phyloP scores from a whole-genome alignment of 2,888 invertebrate genomes.

The Brassicogethes aeneus region DNA sequence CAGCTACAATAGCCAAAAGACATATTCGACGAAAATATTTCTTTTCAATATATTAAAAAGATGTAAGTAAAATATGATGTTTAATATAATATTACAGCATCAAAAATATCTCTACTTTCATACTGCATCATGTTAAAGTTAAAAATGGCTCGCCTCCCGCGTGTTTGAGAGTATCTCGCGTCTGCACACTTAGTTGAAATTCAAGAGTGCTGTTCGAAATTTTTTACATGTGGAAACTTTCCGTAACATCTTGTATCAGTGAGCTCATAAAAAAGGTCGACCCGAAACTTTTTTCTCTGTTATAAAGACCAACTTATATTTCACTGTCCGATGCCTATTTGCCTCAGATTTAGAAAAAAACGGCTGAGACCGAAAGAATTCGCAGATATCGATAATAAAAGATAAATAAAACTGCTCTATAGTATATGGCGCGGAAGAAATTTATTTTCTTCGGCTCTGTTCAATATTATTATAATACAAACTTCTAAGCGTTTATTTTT shows the following conservation, averaged over 20 bases:
- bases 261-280: slow-evolving; percentile 19
- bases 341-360: background rate
- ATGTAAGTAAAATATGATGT: too few relatives aligned
- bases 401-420: background rate
- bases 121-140: slow-evolving; percentile 13
- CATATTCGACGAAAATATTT: too few relatives aligned
- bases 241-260: slow-evolving; percentile 29
- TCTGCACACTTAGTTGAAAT: slow-evolving; percentile 23
- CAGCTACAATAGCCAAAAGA: too few relatives aligned
- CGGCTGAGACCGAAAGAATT: background rate
- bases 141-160: slow-evolving; percentile 2
- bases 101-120: slow-evolving; percentile 12
- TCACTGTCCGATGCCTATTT: background rate
- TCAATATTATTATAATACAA: too few relatives aligned
- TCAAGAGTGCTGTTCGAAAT: slow-evolving; percentile 27
- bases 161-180: slow-evolving; percentile 12
- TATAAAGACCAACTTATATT: background rate
- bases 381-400: background rate
- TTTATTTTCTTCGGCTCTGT: too few relatives aligned
- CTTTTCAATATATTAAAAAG: too few relatives aligned
- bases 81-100: too few relatives aligned
- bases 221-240: slow-evolving; percentile 29
- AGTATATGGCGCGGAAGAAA: background rate
- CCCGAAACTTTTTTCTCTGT: slow-evolving; percentile 21
- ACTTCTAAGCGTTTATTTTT: too few relatives aligned